Evolutionary conservation across 2,113 vertebrate genomes (phyloP), one percentile per base, ranked within the genome.

Genomic region (Orientallactaga bullata): DNA sequence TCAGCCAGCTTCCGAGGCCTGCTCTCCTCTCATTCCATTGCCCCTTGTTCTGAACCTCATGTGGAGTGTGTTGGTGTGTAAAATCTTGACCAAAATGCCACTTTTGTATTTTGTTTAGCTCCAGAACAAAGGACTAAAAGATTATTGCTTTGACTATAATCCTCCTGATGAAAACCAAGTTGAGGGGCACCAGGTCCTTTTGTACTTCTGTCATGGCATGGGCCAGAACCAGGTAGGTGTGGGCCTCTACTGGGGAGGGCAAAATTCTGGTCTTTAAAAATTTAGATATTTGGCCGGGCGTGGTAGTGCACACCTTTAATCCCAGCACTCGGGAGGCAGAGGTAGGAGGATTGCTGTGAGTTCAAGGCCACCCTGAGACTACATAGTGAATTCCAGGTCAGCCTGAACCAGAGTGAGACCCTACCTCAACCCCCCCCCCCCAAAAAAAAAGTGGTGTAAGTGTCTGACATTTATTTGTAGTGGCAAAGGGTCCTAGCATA

Each of bases 121-220:
- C 73, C 99, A 99, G 97, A 99, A 97, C 94, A 98, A 94, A 97
- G 99, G 99, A 39, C 98, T 99, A 94, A 87, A 32, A 81, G 98
- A 98, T 92, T 98, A 98, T 97, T 99, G 99, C 94, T 99, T 99
- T 92, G 99, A 99, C 97, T 99, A 99, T 93, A 99, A 99, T 95
- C 99, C 99, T 89, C 47, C 89, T 7, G 98, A 97, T 95, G 99
- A 99, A 0, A 97, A 98, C 90, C 93, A 97, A 0, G 15, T 99
- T n/a, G 97, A 91, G 1, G 99, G 99, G 71, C 97, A 98, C 35
- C 98, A 98, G 85, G 96, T 99, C 97, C 98, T 98, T 97, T 95
- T 99, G 30, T 99, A 99, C 93, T 94, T 83, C 0, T 99, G 99
- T 96, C 99, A 99, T 0, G 99, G 99, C 86, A 98, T 99, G 99